phyloP scores from a whole-genome alignment of 2,888 invertebrate species.

The Tipula helvola region DNA sequence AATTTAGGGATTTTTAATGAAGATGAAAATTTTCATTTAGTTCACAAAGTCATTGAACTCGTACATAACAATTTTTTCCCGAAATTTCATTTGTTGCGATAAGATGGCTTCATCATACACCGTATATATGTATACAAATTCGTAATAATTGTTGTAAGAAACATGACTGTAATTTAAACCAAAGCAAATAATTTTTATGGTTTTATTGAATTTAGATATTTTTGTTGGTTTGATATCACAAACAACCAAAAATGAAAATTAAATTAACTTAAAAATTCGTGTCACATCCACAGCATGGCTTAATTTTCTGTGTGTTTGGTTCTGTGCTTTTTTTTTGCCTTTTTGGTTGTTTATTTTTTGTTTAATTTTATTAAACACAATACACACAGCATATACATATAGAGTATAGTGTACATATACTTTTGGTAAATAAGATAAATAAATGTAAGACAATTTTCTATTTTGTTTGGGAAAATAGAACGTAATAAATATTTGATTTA shows the following conservation, averaged over 20 bases:
- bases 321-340: background rate
- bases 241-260: background rate
- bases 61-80: background rate
- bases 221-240: background rate
- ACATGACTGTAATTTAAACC: background rate
- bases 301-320: background rate
- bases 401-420: background rate
- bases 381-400: background rate
- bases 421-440: background rate
- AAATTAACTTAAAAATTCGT: conserved; percentile 4
- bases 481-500: background rate
- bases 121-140: background rate
- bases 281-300: background rate
- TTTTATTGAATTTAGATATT: background rate
- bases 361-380: background rate
- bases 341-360: background rate
- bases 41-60: background rate
- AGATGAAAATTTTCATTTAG: background rate
- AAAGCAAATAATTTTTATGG: background rate
- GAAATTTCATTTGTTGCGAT: background rate
- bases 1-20: background rate
- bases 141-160: background rate
- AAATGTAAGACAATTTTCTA: background rate
- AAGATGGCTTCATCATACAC: background rate
- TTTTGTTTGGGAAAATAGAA: background rate